Evolutionary conservation across 1,140 invertebrate genomes (phyloP).

Genomic region (Streblospio benedicti): DNA sequence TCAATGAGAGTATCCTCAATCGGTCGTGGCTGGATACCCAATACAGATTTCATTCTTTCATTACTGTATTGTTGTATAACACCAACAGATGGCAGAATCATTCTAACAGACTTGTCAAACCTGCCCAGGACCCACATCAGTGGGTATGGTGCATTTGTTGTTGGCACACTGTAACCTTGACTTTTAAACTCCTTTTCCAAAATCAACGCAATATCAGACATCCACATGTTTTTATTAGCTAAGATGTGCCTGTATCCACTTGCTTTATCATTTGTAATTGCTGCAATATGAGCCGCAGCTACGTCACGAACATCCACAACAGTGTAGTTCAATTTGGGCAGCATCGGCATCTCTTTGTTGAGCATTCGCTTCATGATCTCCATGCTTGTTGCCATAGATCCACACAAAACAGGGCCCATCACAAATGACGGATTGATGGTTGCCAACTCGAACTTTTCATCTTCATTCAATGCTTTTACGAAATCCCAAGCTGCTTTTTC

Average conservation of each 20-base stretch:
- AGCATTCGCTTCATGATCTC: constrained; percentile 43
- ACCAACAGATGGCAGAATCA: constrained; percentile 47
- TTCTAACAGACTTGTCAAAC: constrained; percentile 48
- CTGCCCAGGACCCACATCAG: constrained; percentile 47
- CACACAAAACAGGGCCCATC: constrained; percentile 50
- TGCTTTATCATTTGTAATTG: constrained; percentile 49
- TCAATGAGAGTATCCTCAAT: constrained; percentile 47
- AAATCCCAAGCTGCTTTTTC: constrained; percentile 56
- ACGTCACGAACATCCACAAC: constrained; percentile 55
- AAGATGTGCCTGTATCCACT: constrained; percentile 42
- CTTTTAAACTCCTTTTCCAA: constrained; percentile 48
- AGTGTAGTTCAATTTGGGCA: constrained; percentile 49
- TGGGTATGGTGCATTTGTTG: constrained; percentile 48
- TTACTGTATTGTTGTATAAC: constrained; percentile 46
- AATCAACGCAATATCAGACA: constrained; percentile 48
- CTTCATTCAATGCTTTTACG: constrained; percentile 23
- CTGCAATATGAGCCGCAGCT: constrained; percentile 52
- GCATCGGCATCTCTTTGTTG: constrained; percentile 46
- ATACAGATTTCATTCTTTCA: constrained; percentile 38
- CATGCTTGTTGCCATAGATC: constrained; percentile 17
- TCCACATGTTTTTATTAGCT: constrained; percentile 42
- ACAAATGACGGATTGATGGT: constrained; percentile 53
- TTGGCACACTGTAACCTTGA: constrained; percentile 29
- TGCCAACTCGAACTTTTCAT: constrained; percentile 49
- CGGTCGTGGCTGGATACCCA: constrained; percentile 43